phyloP scores from a whole-genome alignment of 2,113 vertebrate species.

The Mus spicilegus region DNA sequence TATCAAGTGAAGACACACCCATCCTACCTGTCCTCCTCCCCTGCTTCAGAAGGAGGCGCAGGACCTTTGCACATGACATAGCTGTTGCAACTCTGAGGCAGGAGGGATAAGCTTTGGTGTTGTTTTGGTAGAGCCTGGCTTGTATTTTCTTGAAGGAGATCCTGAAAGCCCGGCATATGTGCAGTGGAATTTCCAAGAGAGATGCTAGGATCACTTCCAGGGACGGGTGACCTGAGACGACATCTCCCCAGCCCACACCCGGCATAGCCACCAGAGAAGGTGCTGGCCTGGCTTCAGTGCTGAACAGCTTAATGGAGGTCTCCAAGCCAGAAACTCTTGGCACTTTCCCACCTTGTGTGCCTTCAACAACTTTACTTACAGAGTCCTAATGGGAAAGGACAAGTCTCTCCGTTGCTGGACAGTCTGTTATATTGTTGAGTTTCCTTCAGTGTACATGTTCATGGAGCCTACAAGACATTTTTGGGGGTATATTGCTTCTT shows the following conservation, averaged over 20 bases:
- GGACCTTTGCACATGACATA: background rate
- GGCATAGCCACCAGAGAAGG: background rate
- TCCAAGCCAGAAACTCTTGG: background rate
- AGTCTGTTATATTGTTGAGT: constrained; percentile 13
- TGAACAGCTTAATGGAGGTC: background rate
- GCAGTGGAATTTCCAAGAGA: background rate
- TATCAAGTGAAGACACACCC: background rate
- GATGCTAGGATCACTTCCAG: background rate
- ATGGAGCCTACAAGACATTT: background rate
- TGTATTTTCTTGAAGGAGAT: background rate
- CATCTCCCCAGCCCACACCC: background rate
- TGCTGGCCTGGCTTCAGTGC: background rate
- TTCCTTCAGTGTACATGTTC: background rate
- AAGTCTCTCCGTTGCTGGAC: background rate
- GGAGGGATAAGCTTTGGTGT: background rate
- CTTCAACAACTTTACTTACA: constrained; percentile 37
- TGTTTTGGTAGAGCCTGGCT: background rate
- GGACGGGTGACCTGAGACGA: background rate
- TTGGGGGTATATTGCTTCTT: background rate
- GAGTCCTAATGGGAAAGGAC: background rate
- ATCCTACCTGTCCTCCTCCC: background rate
- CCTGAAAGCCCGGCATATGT: background rate
- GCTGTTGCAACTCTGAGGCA: background rate
- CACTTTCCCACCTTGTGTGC: background rate
- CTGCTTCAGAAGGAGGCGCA: background rate